Evolutionary conservation across 2,888 invertebrate species (phyloP).

Genomic region (Leptopilina syphax): DNA sequence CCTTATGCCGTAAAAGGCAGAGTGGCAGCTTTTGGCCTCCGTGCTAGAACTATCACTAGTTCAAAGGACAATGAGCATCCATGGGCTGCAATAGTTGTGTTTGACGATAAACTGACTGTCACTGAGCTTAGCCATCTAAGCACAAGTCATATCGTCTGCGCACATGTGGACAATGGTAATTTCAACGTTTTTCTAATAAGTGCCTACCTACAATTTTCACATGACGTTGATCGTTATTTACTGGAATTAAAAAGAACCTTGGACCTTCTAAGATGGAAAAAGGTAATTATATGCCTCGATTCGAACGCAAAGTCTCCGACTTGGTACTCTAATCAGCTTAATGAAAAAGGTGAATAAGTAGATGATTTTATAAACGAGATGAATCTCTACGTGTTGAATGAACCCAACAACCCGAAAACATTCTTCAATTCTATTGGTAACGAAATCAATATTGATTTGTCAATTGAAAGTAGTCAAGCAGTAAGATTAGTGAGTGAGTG

Average conservation of each 20-base stretch:
- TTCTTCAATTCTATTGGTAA: no score
- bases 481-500: no score
- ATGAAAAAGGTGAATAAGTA: not conserved
- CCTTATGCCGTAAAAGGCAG: not conserved
- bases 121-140: not conserved
- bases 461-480: no score
- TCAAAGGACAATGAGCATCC: not conserved
- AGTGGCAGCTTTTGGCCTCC: not conserved
- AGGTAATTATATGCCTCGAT: not conserved
- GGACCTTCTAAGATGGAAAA: not conserved
- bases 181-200: not conserved
- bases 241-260: not conserved
- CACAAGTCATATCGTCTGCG: not conserved
- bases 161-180: not conserved
- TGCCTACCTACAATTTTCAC: not conserved
- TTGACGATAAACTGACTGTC: not conserved
- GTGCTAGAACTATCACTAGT: not conserved
- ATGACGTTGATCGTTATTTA: no score
- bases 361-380: not conserved
- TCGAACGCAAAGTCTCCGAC: not conserved
- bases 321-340: not conserved
- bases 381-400: not conserved
- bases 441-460: no score
- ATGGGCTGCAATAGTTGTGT: slow-evolving; percentile 4
- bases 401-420: not conserved